phyloP scores from a whole-genome alignment of 2,888 invertebrate species.

The Parthenolecanium corni region DNA sequence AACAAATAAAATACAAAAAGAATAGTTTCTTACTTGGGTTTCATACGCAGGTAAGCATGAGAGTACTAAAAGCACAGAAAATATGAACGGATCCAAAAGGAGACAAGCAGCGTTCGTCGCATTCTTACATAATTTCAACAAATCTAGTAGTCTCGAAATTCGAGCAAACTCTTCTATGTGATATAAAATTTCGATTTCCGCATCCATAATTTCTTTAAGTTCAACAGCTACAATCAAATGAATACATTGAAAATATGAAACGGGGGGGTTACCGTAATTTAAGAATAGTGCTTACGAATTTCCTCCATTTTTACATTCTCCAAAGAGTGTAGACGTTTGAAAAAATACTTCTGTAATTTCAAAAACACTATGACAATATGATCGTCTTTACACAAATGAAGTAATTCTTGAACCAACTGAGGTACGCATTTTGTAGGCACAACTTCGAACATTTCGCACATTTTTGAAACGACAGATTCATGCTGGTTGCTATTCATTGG shows the following conservation, averaged over 20 bases:
- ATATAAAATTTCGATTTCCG: slow-evolving; percentile 35
- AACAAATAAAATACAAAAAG: neutral
- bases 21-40: slow-evolving; percentile 25
- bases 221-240: slow-evolving; percentile 18
- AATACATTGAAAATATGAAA: neutral
- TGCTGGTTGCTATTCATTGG: slow-evolving; percentile 49
- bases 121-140: slow-evolving; percentile 39
- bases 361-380: slow-evolving; percentile 42
- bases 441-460: slow-evolving; percentile 48
- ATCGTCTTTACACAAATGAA: slow-evolving; percentile 46
- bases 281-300: neutral
- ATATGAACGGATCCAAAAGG: slow-evolving; percentile 50
- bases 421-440: slow-evolving; percentile 50
- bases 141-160: slow-evolving; percentile 34
- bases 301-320: neutral
- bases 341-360: slow-evolving; percentile 44
- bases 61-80: slow-evolving; percentile 48
- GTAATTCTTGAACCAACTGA: slow-evolving; percentile 52
- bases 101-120: slow-evolving; percentile 47
- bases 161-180: slow-evolving; percentile 35
- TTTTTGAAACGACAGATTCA: slow-evolving; percentile 48
- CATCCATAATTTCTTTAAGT: slow-evolving; percentile 32
- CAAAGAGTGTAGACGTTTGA: slow-evolving; percentile 33
- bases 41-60: slow-evolving; percentile 42
- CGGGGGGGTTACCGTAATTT: too few species aligned